Evolutionary conservation across 2,113 vertebrate genomes (phyloP).

Genomic region (Narcine bancroftii): DNA sequence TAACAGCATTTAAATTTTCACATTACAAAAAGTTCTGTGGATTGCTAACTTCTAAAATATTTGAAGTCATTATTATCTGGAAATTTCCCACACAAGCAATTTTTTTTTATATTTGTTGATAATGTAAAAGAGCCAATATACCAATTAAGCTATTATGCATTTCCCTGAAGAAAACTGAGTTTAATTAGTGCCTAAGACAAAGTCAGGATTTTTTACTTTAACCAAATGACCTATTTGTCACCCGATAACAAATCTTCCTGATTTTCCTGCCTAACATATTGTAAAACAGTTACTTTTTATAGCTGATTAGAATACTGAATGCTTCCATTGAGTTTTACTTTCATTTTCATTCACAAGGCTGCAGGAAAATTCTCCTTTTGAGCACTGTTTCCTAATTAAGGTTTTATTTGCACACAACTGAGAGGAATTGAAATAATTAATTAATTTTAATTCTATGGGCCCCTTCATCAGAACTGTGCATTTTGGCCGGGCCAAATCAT

Average conservation of each 20-base stretch:
- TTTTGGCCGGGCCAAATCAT: not conserved
- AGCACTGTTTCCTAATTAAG: not conserved
- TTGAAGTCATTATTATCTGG: not conserved
- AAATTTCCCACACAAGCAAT: not conserved
- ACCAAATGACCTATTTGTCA: not conserved
- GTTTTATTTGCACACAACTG: not conserved
- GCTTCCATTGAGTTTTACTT: not conserved
- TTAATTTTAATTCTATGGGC: not conserved
- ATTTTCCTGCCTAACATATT: not conserved
- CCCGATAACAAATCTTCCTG: not conserved
- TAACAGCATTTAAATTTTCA: not conserved
- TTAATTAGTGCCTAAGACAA: not conserved
- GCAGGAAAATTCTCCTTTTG: no score
- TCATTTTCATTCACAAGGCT: constrained; percentile 1
- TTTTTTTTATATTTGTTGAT: not conserved
- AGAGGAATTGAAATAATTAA: not conserved
- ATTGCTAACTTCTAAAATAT: not conserved
- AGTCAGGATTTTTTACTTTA: not conserved
- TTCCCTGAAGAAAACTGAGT: not conserved
- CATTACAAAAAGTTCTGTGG: not conserved
- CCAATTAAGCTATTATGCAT: no score
- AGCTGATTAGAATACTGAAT: constrained; percentile 1
- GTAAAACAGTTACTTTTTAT: not conserved
- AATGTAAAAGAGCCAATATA: no score
- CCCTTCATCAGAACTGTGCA: not conserved